Evolutionary conservation across 2,113 vertebrate genomes (phyloP).

Genomic region (Xenotilapia caudafasciata): DNA sequence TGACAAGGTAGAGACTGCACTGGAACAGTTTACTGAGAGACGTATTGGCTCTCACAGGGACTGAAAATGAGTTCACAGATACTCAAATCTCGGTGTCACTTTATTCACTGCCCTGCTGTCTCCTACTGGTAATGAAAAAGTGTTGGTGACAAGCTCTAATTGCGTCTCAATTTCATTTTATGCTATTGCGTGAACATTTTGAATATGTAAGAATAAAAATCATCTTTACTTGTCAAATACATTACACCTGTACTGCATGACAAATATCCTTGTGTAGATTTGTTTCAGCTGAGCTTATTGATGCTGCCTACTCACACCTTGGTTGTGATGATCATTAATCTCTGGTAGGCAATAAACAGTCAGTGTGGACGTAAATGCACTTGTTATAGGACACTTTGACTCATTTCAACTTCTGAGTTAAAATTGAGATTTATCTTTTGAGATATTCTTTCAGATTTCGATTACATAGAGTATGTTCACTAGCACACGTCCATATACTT

Average conservation of each 20-base stretch:
- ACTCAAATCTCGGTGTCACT: neutral
- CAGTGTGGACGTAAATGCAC: neutral
- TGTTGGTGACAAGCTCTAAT: neutral
- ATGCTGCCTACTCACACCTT: neutral
- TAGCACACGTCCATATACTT: neutral
- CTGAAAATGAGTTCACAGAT: neutral
- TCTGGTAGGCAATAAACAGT: neutral
- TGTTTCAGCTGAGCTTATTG: neutral
- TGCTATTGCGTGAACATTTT: neutral
- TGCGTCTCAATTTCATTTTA: neutral
- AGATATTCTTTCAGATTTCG: neutral
- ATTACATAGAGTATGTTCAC: rapidly evolving
- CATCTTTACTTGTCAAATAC: neutral
- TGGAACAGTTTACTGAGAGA: neutral
- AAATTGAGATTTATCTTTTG: neutral
- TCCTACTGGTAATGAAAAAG: neutral
- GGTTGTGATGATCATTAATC: neutral
- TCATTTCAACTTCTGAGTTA: neutral
- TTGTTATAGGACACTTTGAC: neutral
- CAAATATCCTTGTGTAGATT: neutral
- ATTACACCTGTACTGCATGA: neutral
- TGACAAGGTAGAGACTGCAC: neutral
- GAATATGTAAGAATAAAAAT: neutral
- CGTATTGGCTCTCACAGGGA: neutral
- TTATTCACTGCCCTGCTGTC: neutral